Conservation (phyloP, 1,140 invertebrate species). For the Mesaphorura yosii region DNA sequence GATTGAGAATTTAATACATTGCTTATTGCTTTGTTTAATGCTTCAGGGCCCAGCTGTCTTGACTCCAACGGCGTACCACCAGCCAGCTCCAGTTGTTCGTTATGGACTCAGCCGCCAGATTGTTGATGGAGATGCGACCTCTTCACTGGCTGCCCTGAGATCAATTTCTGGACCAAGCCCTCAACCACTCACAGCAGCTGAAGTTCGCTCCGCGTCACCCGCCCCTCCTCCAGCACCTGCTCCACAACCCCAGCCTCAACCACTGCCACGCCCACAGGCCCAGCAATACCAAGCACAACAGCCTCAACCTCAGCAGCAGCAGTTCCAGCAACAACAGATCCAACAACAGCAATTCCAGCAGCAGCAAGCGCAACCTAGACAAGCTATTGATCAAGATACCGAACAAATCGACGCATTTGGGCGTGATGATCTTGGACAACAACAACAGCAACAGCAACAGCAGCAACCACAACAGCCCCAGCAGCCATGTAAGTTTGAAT, state of each 20-base stretch:
- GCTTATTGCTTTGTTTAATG: not conserved
- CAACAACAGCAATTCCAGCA: constrained; percentile 16
- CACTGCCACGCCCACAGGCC: constrained; percentile 10
- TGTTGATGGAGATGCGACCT: constrained; percentile 25
- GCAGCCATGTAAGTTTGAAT: constrained; percentile 4
- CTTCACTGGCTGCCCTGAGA: constrained; percentile 17
- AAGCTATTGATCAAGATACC: constrained; percentile 14
- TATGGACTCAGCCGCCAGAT: constrained; percentile 28
- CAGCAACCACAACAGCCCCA: constrained; percentile 3
- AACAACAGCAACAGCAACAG: constrained; percentile 11
- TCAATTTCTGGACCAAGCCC: not conserved
- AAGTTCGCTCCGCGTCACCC: constrained; percentile 6
- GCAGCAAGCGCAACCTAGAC: constrained; percentile 8
- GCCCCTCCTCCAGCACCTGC: constrained; percentile 15
- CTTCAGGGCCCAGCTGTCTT: constrained; percentile 39
- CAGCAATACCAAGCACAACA: constrained; percentile 5
- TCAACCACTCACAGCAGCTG: constrained; percentile 2
- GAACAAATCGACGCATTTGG: constrained; percentile 3
- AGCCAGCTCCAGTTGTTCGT: constrained; percentile 30
- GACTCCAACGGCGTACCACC: constrained; percentile 29
- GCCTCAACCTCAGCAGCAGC: constrained; percentile 13
- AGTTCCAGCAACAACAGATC: constrained; percentile 21
- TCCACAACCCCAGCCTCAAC: constrained; percentile 7
- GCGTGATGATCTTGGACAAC: constrained; percentile 16
- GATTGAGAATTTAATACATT: too few relatives aligned